Base-by-base conservation (phyloP, 2,888 invertebrate species). In the Drosophila niveifrons region DNA sequence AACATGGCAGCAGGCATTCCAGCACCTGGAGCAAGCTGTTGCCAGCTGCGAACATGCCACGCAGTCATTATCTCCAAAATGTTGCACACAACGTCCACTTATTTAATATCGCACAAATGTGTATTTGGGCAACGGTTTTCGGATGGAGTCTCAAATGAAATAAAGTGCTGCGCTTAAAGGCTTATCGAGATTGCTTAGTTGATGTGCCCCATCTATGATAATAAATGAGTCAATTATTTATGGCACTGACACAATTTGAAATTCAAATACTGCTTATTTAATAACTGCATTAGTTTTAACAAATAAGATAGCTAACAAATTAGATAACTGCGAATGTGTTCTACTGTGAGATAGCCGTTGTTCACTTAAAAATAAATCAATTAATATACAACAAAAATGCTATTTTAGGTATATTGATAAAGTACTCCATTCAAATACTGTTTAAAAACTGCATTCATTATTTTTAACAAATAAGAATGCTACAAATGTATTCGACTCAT, bases 11-110 rank as follows among this genome's bases (percentile, higher is more conserved):
- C 68, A 63, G 50, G 39, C 48, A 7, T 58, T 29, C 41, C 67
- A 11, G n/a, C n/a, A 44, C 9, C 41, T 43, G 72, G 44, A 29
- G 43, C 39, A 47, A 61, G 62, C 69, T 78, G 64, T 51, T 58
- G 75, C 51, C 55, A 36, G 58, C 39, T 50, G 39, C 17, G 13
- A 46, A 55, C 57, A 71, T 50, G 55, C 23, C 61, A 50, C 23
- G 41, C 48, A 43, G 10, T 34, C 56, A 39, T 52, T 57, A 34
- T 66, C 34, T 43, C 11, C 10, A 31, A 31, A 31, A 28, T 46
- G 31, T 34, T 36, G 28, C 17, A 31, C 28, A 29, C 9, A 1
- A n/a, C 41, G 43, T 9, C 29, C 46, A 29, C 31, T 36, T 39
- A 46, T 51, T 67, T 47, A 31, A 59, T 50, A 29, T 47, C 17